Conservation (phyloP, 2,888 invertebrate species). For the Thecocarcelia acutangulata region DNA sequence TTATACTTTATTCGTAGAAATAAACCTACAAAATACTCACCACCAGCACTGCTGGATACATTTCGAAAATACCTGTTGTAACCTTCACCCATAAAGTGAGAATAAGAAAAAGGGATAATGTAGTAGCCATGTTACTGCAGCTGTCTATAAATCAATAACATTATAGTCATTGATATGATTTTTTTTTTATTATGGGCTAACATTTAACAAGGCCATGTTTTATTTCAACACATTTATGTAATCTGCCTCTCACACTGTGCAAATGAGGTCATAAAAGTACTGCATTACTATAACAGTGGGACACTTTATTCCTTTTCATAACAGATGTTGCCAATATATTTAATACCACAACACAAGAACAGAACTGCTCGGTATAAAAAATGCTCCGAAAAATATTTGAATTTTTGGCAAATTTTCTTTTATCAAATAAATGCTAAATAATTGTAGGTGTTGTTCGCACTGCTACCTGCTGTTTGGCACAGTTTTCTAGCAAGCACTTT, state of each 20-base stretch:
- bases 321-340: slow-evolving; percentile 32
- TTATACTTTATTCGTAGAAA: too few relatives aligned
- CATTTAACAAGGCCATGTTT: slow-evolving; percentile 6
- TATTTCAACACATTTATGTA: slow-evolving; percentile 8
- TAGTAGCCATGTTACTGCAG: too few relatives aligned
- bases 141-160: neutral
- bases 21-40: too few relatives aligned
- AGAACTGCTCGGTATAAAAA: slow-evolving; percentile 9
- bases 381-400: slow-evolving; percentile 4
- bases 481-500: too few relatives aligned
- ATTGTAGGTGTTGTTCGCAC: slow-evolving; percentile 12
- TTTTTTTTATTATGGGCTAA: neutral
- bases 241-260: neutral
- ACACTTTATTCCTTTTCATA: neutral
- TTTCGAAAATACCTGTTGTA: too few relatives aligned
- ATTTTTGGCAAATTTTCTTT: neutral
- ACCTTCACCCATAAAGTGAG: too few relatives aligned
- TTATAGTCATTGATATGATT: too few relatives aligned
- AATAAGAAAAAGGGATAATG: too few relatives aligned
- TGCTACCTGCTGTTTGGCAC: neutral
- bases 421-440: neutral
- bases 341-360: slow-evolving; percentile 4
- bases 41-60: too few relatives aligned
- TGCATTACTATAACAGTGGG: neutral
- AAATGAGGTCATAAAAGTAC: neutral